phyloP scores from a whole-genome alignment of 1,140 invertebrate genomes.

The Drosophila oshimai region DNA sequence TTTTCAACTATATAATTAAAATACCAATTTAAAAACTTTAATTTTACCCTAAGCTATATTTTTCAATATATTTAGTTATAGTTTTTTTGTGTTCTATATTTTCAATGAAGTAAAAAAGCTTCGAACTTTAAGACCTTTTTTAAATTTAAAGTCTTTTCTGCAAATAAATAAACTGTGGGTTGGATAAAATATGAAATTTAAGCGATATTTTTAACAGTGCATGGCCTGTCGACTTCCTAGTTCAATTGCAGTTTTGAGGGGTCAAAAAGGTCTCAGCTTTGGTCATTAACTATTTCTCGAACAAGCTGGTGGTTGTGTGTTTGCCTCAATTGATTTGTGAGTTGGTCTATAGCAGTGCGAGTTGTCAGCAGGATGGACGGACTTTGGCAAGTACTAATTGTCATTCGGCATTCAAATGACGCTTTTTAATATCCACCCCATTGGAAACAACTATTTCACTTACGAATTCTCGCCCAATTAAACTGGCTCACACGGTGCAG shows the following conservation, averaged over 20 bases:
- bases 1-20: too few relatives aligned
- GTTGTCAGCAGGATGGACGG: conserved; percentile 27
- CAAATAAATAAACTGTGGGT: too few relatives aligned
- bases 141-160: too few relatives aligned
- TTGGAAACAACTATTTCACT: conserved; percentile 28
- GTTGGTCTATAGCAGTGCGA: conserved; percentile 3
- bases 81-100: too few relatives aligned
- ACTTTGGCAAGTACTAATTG: conserved; percentile 45
- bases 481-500: conserved; percentile 31
- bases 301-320: conserved; percentile 4
- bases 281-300: conserved; percentile 56
- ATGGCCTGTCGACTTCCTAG: conserved; percentile 23
- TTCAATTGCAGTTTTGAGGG: conserved; percentile 34
- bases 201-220: conserved; percentile 11
- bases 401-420: conserved; percentile 37
- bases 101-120: too few relatives aligned
- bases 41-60: too few relatives aligned
- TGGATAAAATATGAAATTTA: too few relatives aligned
- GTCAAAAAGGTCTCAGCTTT: conserved; percentile 52
- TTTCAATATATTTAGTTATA: too few relatives aligned
- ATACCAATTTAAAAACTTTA: too few relatives aligned
- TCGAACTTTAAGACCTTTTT: too few relatives aligned
- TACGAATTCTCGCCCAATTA: conserved; percentile 61
- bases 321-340: conserved; percentile 32
- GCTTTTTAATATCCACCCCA: conserved; percentile 6